Base-by-base conservation (phyloP, 2,797 vertebrate genomes). In the Lacerta viridis region DNA sequence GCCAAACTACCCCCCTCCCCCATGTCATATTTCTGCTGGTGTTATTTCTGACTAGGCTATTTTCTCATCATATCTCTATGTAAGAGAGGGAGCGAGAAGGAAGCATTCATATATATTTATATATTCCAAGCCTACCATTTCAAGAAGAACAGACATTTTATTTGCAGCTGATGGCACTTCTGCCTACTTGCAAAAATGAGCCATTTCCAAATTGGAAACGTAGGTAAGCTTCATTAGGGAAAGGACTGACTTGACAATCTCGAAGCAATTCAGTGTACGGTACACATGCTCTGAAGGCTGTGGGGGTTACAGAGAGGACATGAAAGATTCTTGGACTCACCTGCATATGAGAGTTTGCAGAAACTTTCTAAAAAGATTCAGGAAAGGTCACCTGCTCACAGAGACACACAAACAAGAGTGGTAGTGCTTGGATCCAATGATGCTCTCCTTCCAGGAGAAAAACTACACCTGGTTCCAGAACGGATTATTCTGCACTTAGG, bases 81-180 rank as follows among this genome's bases (percentile, higher is more conserved):
- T 33, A 74, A 92, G 76, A 72, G 87, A 85, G n/a, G 4, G 1
- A 25, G 36, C 33, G 41, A 86, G 1, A 2, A 83, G 0, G 50
- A 91, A 87, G 27, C 83, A 43, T 41, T 61, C 39, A 84, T 75
- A 75, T 87, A 8, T 5, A 72, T 43, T 64, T 27, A 11, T 81
- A 2, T 89, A 71, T 92, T 93, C 87, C 69, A 29, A 91, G 33
- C 0, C 5, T 90, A 17, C 5, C 13, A 29, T 86, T 91, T 91
- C 27, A 89, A 84, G 46, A 75, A 2, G 83, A 91, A 59, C 2
- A 82, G 39, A 83, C 68, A 88, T 92, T 81, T 87, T 83, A 43
- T 2, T 81, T 50, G 81, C 46, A 79, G 10, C 81, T 85, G 80
- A 71, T 3, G 68, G 23, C 3, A 84, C 87, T 92, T 90, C 71